Evolutionary conservation across 53 echinoderm and acorn worm species (phyloP).

Genomic region (Mesocentrotus franciscanus): DNA sequence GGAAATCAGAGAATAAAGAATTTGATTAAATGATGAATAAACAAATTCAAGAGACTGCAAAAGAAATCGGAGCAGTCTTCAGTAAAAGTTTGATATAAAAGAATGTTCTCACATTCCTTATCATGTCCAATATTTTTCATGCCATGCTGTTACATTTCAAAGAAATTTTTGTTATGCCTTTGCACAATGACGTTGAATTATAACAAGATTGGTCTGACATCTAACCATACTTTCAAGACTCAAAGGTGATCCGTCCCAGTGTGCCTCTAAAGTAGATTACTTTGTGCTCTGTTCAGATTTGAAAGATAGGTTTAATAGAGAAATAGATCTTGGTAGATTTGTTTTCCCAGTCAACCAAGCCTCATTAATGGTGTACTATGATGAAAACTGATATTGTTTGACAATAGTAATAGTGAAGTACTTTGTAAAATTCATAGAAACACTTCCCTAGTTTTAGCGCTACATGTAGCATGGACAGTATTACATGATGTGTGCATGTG

Average conservation of each 20-base stretch:
- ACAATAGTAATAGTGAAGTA: neutral
- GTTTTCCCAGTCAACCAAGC: neutral
- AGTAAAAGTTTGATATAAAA: neutral
- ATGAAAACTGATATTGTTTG: neutral
- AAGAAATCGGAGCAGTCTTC: neutral
- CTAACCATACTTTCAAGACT: neutral
- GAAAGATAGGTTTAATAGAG: neutral
- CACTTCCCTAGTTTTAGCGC: neutral
- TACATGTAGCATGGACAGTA: neutral
- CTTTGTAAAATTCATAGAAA: neutral
- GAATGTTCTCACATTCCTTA: neutral
- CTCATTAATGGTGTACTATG: no score
- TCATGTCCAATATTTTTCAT: neutral
- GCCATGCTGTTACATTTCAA: neutral
- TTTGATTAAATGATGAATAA: neutral
- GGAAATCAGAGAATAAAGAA: neutral
- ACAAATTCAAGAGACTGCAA: neutral
- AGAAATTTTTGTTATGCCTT: neutral
- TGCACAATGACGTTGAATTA: neutral
- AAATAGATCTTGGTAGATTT: neutral
- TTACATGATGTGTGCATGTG: neutral
- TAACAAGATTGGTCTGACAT: neutral
- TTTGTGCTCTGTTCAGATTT: neutral
- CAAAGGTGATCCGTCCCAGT: neutral
- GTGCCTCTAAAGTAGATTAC: neutral